Base-by-base conservation (phyloP, 37 sponge, comb jelly and placozoan genomes). In the Eunapius fragilis region DNA sequence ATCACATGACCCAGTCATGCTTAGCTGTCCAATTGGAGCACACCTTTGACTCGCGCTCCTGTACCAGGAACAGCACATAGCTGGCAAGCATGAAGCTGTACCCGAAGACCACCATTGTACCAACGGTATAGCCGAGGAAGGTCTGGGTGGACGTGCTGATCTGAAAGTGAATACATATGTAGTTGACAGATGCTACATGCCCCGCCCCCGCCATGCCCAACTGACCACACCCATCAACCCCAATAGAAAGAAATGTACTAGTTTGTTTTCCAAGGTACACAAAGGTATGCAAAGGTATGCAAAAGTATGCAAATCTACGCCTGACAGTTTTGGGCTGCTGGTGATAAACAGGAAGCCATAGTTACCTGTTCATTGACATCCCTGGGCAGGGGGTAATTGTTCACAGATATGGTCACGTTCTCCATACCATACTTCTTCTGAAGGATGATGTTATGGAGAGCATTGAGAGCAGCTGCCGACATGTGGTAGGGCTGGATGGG, bases 41-140 rank as follows among this genome's bases (percentile, higher is more conserved):
- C 0, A 93, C 93, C 79, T 95, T 95, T 25, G 87, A 86, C n/a
- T 86, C 80, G 70, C 86, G 89, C 78, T 96, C 97, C 49, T 89
- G 81, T 6, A 94, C 88, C 5, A 89, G 75, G 47, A 94, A 96
- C 34, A 94, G 79, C 13, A 90, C 79, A 76, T 94, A 96, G 45
- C 93, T 94, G 58, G 93, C 84, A 11, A 90, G 67, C 24, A 96
- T 80, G 82, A 96, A 96, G 31, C 91, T 72, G 72, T 92, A 69
- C 47, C 94, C 97, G 71, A 96, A 89, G 47, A 87, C 77, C 76
- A 94, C 82, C 32, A 88, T 33, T 28, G 80, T 69, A 7, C 89
- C 84, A n/a, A 96, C 30, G 12, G 75, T 35, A 70, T 88, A 96
- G 19, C 95, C 95, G 34, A 80, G 48, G 50, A 83, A 83, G 38